Base-by-base conservation (phyloP, 2,888 invertebrate species). In the Drosophila yooni region DNA sequence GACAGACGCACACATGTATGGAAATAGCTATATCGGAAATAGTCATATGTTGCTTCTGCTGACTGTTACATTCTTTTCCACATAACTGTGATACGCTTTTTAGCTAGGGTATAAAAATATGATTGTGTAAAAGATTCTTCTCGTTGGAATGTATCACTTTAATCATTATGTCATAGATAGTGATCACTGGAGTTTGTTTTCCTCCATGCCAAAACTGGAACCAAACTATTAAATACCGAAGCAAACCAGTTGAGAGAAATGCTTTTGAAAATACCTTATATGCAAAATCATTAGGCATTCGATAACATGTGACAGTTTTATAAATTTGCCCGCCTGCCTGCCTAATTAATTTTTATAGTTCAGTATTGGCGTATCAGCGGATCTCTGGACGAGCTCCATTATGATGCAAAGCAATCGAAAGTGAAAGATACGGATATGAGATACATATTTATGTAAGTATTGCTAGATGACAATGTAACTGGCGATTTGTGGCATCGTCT, bases 371-470 rank as follows among this genome's bases (percentile, higher is more conserved):
- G 50, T 25, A 53, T 18, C 60, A 75, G 46, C 70, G 74, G 74
- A 74, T 61, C 76, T 65, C 36, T 43, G 71, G 40, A 48, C 25
- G 25, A 31, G n/a, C 11, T 36, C 60, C 50, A 62, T 83, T 86
- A 67, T 88, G 70, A 88, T 84, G 83, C 88, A 84, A 88, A 80
- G 81, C 68, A 74, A 76, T 64, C 70, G 81, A 84, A 84, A 88
- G 84, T 86, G 81, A 87, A 87, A 79, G 74, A 57, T 58, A 68
- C 63, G 73, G 57, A 76, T 71, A 46, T 61, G 38, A 59, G 69
- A 72, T 31, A 21, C n/a, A 31, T 54, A 62, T 50, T 76, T 74
- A 72, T 64, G 75, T 80, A 79, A 81, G 81, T 56, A 67, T 70
- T 21, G 58, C 70, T 67, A 71, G 70, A 67, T 64, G 53, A 29